Evolutionary conservation across 1,140 invertebrate species (phyloP), one percentile per base, ranked within the genome.

Genomic region (Pinna nobilis): DNA sequence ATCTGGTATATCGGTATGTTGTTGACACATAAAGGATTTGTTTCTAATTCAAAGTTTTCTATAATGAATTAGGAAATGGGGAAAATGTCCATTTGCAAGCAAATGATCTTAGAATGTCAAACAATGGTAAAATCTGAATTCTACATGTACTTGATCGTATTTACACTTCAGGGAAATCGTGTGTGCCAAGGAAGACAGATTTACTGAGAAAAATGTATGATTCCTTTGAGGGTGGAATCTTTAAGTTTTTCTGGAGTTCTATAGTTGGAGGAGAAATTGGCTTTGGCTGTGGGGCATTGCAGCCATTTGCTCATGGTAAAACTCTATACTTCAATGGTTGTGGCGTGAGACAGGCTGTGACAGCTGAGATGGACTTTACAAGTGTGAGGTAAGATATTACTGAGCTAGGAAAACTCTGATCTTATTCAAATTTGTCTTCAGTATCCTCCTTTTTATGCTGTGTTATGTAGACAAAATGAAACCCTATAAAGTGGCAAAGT

Each of bases 321-420:
- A 89, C 89, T 23, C 77, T 91, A 1, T 90, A 90, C 69, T 90
- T 91, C 81, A 89, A 88, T 71, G 89, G 87, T 32, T 91, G 90
- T 85, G 89, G 88, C 5, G 74, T 81, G 18, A 72, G 90, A 50
- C 84, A 88, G 73, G 89, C 89, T 7, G 67, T 86, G 28, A 91
- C 90, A 9, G 80, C 81, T n/a, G 86, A 89, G 55, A 81, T 91
- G 67, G 89, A 90, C 77, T 79, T 87, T 3, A 78, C 49, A 7
- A 68, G 33, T 2, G 73, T 74, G 3, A 74, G 69, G 79, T 81
- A 64, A 37, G 60, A 51, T 44, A 44, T 44, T 11, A 44, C 39
- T 44, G 39, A 44, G n/a, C 39, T 11, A n/a, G n/a, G n/a, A n/a
- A n/a, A n/a, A n/a, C n/a, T n/a, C n/a, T n/a, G n/a, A n/a, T n/a